Conservation (phyloP, 2,888 invertebrate genomes). For the Drosophila parthenogenetica region DNA sequence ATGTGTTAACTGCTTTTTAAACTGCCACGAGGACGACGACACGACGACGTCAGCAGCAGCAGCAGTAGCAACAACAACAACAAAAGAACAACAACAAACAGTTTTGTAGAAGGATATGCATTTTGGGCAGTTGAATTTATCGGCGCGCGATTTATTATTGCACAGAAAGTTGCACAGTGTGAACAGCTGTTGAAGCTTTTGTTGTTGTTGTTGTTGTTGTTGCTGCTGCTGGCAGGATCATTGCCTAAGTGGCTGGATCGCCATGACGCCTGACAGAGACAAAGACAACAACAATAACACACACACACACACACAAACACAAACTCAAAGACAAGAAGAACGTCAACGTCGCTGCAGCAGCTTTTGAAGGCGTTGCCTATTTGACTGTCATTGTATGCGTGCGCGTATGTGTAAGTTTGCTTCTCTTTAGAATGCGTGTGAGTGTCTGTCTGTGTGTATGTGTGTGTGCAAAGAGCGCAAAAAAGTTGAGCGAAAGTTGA, state of each 20-base stretch:
- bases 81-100: constrained; percentile 12
- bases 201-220: constrained; percentile 31
- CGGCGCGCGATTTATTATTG: constrained; percentile 67
- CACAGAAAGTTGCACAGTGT: constrained; percentile 31
- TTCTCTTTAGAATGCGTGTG: constrained; percentile 46
- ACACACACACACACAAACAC: constrained; percentile 3
- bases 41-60: constrained; percentile 56
- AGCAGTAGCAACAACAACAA: constrained; percentile 31
- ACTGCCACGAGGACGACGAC: constrained; percentile 82
- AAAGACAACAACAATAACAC: constrained; percentile 1
- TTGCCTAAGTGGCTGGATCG: constrained; percentile 73
- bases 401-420: constrained; percentile 30
- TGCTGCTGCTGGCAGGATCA: constrained; percentile 66
- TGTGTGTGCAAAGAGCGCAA: constrained; percentile 56
- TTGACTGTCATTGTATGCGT: constrained; percentile 49
- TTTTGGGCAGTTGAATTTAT: constrained; percentile 73
- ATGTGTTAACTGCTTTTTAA: constrained; percentile 85
- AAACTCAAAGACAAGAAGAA: constrained; percentile 3
- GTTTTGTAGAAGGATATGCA: constrained; percentile 63
- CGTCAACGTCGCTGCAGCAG: constrained; percentile 46
- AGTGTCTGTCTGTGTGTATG: constrained; percentile 34
- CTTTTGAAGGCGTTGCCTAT: constrained; percentile 83
- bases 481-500: constrained; percentile 73
- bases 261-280: constrained; percentile 43
- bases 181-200: constrained; percentile 25